These are phyloP conservation scores for Glaucidium brasilianum DNA, from an alignment of 2,113 vertebrate genomes.

Conservation along the genomic window DNA sequence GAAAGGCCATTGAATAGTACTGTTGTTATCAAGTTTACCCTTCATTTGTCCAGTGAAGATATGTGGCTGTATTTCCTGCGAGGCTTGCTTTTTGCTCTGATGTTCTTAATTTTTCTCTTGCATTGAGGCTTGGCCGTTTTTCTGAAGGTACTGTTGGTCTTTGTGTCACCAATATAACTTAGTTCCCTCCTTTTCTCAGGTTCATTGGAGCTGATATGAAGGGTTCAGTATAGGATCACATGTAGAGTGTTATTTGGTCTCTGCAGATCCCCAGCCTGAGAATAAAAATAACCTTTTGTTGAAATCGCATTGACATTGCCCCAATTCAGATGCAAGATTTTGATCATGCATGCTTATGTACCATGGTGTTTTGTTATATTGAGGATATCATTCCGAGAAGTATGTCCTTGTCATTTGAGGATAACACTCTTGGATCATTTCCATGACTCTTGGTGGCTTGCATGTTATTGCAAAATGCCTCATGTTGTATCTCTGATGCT, in stretches of 20 bases:
- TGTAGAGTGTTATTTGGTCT: not conserved
- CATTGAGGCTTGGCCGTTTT: not conserved
- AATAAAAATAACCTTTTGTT: not conserved
- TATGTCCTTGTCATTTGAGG: constrained; percentile 30
- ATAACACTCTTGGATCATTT: constrained; percentile 29
- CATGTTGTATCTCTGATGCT: not conserved
- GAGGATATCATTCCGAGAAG: not conserved
- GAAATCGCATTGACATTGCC: not conserved
- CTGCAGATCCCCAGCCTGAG: not conserved
- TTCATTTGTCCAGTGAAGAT: not conserved
- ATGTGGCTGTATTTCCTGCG: not conserved
- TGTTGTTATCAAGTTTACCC: not conserved
- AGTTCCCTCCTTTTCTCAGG: not conserved
- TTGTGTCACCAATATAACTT: not conserved
- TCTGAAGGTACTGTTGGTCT: not conserved
- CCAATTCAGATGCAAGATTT: not conserved
- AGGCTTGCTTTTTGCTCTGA: not conserved
- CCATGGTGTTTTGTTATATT: not conserved
- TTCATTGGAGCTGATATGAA: not conserved
- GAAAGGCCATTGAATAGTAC: not conserved
- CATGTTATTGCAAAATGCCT: not conserved
- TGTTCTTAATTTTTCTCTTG: not conserved
- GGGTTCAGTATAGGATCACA: not conserved
- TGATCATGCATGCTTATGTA: not conserved
- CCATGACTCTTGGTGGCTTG: constrained; percentile 16